phyloP scores from a whole-genome alignment of 2,113 vertebrate genomes.

The Scortum barcoo region DNA sequence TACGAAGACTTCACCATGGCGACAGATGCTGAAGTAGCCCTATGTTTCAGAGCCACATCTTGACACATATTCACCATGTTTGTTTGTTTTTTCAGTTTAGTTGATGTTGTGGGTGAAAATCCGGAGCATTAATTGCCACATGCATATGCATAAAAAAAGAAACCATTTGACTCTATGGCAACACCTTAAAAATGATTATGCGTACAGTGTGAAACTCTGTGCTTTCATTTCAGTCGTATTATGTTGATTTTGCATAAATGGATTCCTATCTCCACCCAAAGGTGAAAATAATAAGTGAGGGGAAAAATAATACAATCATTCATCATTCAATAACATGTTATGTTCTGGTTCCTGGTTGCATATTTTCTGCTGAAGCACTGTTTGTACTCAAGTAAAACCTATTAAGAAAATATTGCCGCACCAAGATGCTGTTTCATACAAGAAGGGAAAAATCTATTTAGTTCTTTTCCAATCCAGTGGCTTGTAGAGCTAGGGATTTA shows the following conservation, averaged over 20 bases:
- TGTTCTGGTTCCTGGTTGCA: conserved; percentile 68
- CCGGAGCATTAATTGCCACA: conserved; percentile 55
- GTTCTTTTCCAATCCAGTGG: conserved; percentile 79
- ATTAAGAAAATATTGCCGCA: conserved; percentile 75
- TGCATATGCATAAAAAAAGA: conserved; percentile 40
- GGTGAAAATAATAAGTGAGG: conserved; percentile 65
- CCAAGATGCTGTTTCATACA: conserved; percentile 69
- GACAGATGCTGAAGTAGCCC: background rate
- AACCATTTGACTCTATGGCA: conserved; percentile 40
- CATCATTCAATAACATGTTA: conserved; percentile 74
- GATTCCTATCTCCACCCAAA: conserved; percentile 62
- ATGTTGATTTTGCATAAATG: conserved; percentile 69
- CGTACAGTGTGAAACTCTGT: conserved; percentile 49
- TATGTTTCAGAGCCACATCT: conserved; percentile 22
- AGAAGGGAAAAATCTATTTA: conserved; percentile 74
- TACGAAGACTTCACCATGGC: conserved; percentile 15
- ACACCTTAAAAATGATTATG: conserved; percentile 56
- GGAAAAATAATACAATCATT: conserved; percentile 66
- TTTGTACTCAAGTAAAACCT: conserved; percentile 75
- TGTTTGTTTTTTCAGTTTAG: conserved; percentile 36
- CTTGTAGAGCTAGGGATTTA: conserved; percentile 69
- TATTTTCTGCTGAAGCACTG: conserved; percentile 72
- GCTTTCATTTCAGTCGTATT: conserved; percentile 58
- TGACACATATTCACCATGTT: conserved; percentile 28
- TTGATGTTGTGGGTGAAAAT: conserved; percentile 33